phyloP scores from a whole-genome alignment of 1,140 invertebrate genomes.

The Copidosoma floridanum region DNA sequence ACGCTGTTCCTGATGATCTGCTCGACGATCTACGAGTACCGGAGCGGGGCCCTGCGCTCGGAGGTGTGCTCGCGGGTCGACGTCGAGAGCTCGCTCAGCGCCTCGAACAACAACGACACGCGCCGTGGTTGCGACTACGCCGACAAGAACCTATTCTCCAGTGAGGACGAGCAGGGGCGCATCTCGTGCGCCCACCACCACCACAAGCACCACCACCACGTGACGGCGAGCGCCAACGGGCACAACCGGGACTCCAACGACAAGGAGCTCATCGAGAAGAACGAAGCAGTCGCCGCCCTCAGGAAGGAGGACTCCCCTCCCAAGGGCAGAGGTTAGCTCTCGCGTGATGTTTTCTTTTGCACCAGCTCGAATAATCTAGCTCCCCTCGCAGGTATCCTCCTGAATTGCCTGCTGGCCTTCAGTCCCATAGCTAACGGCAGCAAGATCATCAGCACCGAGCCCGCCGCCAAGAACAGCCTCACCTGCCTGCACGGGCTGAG shows the following conservation, averaged over 20 bases:
- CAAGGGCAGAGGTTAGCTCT: conserved; percentile 33
- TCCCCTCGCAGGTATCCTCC: conserved; percentile 53
- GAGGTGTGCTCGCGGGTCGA: conserved; percentile 16
- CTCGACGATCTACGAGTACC: conserved; percentile 60
- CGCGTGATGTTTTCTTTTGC: conserved; percentile 7
- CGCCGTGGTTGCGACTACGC: conserved; percentile 45
- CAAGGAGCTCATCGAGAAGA: conserved; percentile 43
- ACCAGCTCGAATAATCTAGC: background rate
- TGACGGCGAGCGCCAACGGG: background rate
- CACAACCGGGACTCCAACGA: conserved; percentile 31
- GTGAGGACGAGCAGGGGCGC: conserved; percentile 37
- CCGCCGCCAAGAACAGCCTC: conserved; percentile 63
- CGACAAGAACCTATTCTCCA: conserved; percentile 51
- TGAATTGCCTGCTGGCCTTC: conserved; percentile 63
- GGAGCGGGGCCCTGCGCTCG: background rate
- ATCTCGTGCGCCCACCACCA: conserved; percentile 22
- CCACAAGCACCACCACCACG: too few relatives aligned
- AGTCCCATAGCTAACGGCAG: conserved; percentile 63
- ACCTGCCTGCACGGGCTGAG: conserved; percentile 80
- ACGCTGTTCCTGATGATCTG: conserved; percentile 60
- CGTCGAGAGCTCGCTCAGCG: conserved; percentile 43
- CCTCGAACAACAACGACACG: conserved; percentile 50
- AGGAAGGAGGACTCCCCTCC: conserved; percentile 16
- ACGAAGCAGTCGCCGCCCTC: background rate
- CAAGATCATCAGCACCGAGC: conserved; percentile 63